These are phyloP conservation scores for Sapayoa aenigma DNA, from an alignment of 2,113 vertebrate species.

Conservation along the genomic window DNA sequence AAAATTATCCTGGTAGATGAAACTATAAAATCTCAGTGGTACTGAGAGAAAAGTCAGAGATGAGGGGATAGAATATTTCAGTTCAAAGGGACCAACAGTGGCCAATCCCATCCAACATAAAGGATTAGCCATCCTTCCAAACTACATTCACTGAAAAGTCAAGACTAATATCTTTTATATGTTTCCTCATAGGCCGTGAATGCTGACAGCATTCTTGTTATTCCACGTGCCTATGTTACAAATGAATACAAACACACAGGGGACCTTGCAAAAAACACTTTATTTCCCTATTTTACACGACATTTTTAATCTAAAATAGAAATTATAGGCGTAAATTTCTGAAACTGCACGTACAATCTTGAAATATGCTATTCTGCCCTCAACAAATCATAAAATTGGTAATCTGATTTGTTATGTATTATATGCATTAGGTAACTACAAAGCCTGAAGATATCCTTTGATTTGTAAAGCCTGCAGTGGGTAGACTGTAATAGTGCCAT, in stretches of 20 bases:
- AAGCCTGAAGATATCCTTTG: not conserved
- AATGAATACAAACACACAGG: not conserved
- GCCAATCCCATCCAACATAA: not conserved
- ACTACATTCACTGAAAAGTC: not conserved
- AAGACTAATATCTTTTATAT: not conserved
- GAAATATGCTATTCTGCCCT: not conserved
- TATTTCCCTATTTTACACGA: not conserved
- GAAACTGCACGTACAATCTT: not conserved
- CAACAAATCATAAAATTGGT: not conserved
- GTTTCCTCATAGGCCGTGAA: not conserved
- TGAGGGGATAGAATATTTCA: not conserved
- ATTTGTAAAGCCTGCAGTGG: not conserved
- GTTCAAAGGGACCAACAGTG: not conserved
- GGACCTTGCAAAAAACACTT: not conserved
- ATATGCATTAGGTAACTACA: not conserved
- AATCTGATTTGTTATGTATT: not conserved
- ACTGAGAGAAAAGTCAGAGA: not conserved
- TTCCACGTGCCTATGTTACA: not conserved
- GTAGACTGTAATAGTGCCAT: not conserved
- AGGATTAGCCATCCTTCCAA: not conserved
- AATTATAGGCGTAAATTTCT: not conserved
- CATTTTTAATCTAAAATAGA: not conserved
- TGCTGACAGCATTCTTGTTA: not conserved
- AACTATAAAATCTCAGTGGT: not conserved
- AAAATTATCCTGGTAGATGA: not conserved